Evolutionary conservation across 2,113 vertebrate species (phyloP), one percentile per base, ranked within the genome.

Genomic region (Plectropomus leopardus): DNA sequence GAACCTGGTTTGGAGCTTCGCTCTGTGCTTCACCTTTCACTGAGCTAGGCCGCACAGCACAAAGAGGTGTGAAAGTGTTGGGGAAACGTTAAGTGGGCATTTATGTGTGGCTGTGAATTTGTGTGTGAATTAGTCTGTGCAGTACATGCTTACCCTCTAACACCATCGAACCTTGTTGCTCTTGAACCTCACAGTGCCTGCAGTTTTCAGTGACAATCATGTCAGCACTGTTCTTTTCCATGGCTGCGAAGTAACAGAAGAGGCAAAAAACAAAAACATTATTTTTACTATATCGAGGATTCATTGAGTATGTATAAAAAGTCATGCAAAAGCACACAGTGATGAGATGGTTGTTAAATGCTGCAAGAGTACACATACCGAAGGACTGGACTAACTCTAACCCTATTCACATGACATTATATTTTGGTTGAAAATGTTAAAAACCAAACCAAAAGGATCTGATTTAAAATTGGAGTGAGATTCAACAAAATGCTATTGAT

Each of bases 1-100:
- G 9, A 72, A 55, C 32, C 42, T 44, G 54, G 42, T 74, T 34
- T 57, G 14, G 4, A 78, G 50, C 21, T 53, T 77, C 1, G 0
- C 26, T 44, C 34, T 65, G n/a, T 40, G 51, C 26, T 54, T 23
- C 26, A 67, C 32, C 64, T 59, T 70, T 32, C 42, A 28, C 63
- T 75, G 78, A 74, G 24, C 15, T 9, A 53, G 34, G 42, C 47
- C 1, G 0, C 26, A 26, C 40, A 44, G n/a, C 50, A 77, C 6
- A 42, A 19, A 45, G 61, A 54, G 24, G 45, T 53, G 60, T 36
- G 34, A 55, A 58, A 15, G 32, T 47, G 63, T 72, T 28, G 42
- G 45, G 51, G 30, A 72, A 59, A 66, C 8, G 4, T 42, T 47
- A 54, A 61, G 48, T 55, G 19, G 11, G 9, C 24, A 14, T 30